Conservation (phyloP, 2,113 vertebrate genomes). For the Lophotis ruficrista region DNA sequence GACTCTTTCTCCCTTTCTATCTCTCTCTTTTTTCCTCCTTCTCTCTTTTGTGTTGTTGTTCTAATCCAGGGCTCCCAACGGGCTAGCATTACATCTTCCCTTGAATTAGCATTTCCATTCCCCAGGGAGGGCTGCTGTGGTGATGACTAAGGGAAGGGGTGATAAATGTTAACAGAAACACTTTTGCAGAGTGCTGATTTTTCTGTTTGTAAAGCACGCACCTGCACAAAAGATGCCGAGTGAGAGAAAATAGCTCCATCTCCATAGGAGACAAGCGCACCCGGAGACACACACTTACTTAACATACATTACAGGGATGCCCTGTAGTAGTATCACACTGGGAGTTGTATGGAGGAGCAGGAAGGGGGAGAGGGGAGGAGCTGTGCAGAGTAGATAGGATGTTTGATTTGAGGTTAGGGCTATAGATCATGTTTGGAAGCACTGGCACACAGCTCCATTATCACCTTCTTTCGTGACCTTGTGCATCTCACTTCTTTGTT, state of each 20-base stretch:
- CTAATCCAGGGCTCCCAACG: slow-evolving; percentile 26
- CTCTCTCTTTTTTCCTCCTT: background rate
- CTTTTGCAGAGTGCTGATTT: slow-evolving; percentile 77
- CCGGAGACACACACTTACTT: slow-evolving; percentile 1
- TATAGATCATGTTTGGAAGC: background rate
- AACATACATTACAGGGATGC: slow-evolving; percentile 56
- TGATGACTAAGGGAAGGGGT: slow-evolving; percentile 76
- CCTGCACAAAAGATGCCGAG: slow-evolving; percentile 73
- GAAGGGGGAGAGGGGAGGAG: background rate
- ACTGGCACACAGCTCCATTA: background rate
- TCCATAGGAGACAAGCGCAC: slow-evolving; percentile 36
- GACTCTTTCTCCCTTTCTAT: background rate
- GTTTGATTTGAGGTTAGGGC: background rate
- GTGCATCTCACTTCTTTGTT: background rate
- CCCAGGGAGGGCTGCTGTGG: slow-evolving; percentile 22
- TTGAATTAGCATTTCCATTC: slow-evolving; percentile 69
- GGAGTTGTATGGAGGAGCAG: background rate
- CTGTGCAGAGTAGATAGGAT: background rate
- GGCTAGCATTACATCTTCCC: slow-evolving; percentile 66
- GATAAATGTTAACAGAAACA: slow-evolving; percentile 79
- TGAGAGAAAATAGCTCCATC: slow-evolving; percentile 66
- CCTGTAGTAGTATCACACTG: slow-evolving; percentile 7
- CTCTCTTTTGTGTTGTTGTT: background rate
- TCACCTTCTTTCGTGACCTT: background rate
- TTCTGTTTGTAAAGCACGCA: slow-evolving; percentile 71